phyloP scores from a whole-genome alignment of 2,888 invertebrate species.

The Zele albiditarsus region DNA sequence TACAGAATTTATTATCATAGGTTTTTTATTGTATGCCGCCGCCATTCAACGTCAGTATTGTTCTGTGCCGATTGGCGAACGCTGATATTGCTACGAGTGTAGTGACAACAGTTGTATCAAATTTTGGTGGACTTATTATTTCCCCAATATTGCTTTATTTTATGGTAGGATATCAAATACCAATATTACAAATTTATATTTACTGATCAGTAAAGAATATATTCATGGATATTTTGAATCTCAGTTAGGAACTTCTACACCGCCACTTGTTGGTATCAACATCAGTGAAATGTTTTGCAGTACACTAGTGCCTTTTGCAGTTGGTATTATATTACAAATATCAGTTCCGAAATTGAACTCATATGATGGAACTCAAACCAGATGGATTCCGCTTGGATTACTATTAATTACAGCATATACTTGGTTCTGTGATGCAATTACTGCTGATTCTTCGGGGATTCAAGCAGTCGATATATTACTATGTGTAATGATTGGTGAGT shows the following conservation, averaged over 20 bases:
- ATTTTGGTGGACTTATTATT: conserved; percentile 66
- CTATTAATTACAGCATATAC: conserved; percentile 67
- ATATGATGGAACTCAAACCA: conserved; percentile 55
- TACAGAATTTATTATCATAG: conserved; percentile 49
- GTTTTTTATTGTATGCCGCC: conserved; percentile 71
- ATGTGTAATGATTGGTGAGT: conserved; percentile 67
- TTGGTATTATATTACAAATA: conserved; percentile 61
- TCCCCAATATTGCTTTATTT: conserved; percentile 68
- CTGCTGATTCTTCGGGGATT: conserved; percentile 65
- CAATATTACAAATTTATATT: background rate
- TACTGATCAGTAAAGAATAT: conserved; percentile 28
- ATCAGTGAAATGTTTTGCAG: conserved; percentile 65
- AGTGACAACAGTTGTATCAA: conserved; percentile 64
- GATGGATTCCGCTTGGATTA: conserved; percentile 63
- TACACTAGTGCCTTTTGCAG: conserved; percentile 65
- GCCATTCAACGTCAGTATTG: conserved; percentile 67
- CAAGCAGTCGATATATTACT: conserved; percentile 67
- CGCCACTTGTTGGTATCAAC: conserved; percentile 67
- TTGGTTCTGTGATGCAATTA: conserved; percentile 69
- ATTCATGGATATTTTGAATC: background rate
- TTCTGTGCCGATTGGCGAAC: conserved; percentile 64
- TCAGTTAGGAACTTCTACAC: conserved; percentile 66
- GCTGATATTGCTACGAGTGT: conserved; percentile 69
- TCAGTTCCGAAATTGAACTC: conserved; percentile 49
- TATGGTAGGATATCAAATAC: conserved; percentile 58